Percentiles rank a stretch among this genome's conserved stretches.
These are phyloP conservation scores for Pachypanchax playfairii DNA, from an alignment of 2,113 vertebrate genomes.

Conservation along the genomic window DNA sequence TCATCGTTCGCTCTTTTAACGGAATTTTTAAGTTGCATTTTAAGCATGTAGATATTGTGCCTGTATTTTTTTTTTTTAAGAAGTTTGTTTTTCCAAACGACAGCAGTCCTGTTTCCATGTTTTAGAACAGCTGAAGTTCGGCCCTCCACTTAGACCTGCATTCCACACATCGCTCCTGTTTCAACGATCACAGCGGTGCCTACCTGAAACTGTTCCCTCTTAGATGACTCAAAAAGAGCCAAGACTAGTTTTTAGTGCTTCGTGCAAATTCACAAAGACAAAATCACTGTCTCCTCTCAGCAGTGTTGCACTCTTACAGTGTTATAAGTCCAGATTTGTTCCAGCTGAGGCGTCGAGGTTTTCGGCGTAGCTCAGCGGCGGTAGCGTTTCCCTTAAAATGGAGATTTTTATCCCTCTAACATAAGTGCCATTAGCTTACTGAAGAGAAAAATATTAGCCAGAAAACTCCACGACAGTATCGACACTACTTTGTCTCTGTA, in stretches of 20 bases:
- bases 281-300: slow-evolving; percentile 48
- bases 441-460: slow-evolving; percentile 70
- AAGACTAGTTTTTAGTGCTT: slow-evolving; percentile 64
- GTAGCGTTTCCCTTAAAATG: slow-evolving; percentile 63
- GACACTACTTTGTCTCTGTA: slow-evolving; percentile 78
- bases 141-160: slow-evolving; percentile 66
- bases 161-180: slow-evolving; percentile 76
- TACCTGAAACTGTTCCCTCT: slow-evolving; percentile 71
- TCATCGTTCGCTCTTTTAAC: slow-evolving; percentile 40
- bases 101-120: slow-evolving; percentile 48
- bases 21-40: slow-evolving; percentile 34
- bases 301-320: slow-evolving; percentile 57
- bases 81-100: slow-evolving; percentile 38
- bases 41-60: slow-evolving; percentile 61
- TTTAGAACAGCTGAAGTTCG: slow-evolving; percentile 50
- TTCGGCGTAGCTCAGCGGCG: slow-evolving; percentile 28
- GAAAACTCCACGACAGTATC: slow-evolving; percentile 75
- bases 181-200: slow-evolving; percentile 82
- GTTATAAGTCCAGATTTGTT: slow-evolving; percentile 55
- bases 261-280: slow-evolving; percentile 39
- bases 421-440: slow-evolving; percentile 84
- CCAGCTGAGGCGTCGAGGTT: slow-evolving; percentile 18
- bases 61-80: slow-evolving; percentile 50
- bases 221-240: slow-evolving; percentile 53
- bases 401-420: slow-evolving; percentile 74